Percentiles rank a stretch among this genome's conserved stretches.
phyloP scores from a whole-genome alignment of 2,888 invertebrate genomes.

The Stenichneumon culpator region DNA sequence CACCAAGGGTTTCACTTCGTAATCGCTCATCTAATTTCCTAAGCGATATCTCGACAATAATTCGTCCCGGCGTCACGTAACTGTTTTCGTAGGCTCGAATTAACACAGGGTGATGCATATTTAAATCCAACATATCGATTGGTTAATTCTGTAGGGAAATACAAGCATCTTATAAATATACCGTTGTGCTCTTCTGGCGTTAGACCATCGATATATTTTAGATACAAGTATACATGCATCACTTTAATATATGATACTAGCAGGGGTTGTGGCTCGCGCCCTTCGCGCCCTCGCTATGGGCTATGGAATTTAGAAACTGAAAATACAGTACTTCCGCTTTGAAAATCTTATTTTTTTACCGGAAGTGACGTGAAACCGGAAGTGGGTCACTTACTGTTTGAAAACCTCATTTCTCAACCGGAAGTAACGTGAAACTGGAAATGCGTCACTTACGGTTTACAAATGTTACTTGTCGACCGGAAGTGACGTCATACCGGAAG shows the following conservation, averaged over 20 bases:
- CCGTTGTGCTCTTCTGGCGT: background rate
- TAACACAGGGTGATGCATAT: background rate
- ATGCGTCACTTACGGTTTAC: no score
- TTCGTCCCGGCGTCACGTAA: conserved; percentile 30
- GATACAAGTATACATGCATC: background rate
- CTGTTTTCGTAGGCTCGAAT: background rate
- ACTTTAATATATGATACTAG: background rate
- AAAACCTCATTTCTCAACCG: no score
- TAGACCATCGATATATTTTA: background rate
- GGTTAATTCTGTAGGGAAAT: background rate
- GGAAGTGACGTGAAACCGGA: no score
- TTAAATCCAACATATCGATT: background rate
- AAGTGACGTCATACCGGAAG: no score
- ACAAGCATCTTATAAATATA: background rate
- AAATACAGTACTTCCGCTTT: no score
- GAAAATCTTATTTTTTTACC: no score
- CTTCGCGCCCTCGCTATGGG: background rate
- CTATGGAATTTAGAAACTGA: background rate
- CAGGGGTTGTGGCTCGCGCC: background rate
- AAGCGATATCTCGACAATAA: conserved; percentile 43
- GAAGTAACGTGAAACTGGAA: no score
- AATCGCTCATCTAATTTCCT: conserved; percentile 73
- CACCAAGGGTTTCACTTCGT: conserved; percentile 77
- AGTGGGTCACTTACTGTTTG: no score
- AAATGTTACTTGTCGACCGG: no score